Evolutionary conservation across 2,797 vertebrate species (phyloP).

Genomic region (Oreonectes daqikongensis): DNA sequence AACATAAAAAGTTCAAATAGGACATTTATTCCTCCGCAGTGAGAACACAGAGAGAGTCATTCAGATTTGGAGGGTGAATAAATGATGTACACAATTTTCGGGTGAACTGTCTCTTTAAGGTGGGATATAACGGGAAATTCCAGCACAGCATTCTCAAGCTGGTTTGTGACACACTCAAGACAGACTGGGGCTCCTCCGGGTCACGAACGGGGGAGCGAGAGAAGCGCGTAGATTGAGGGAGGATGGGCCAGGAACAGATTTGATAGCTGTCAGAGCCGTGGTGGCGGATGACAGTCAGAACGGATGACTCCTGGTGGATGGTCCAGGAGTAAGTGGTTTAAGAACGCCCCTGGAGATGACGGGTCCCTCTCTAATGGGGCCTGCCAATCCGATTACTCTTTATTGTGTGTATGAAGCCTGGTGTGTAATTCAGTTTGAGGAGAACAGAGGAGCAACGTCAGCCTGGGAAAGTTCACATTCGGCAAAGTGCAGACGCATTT

Average conservation of each 20-base stretch:
- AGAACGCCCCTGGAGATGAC: conserved; percentile 72
- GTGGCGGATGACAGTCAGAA: conserved; percentile 63
- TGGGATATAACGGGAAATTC: not conserved
- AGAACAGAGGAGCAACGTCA: conserved; percentile 73
- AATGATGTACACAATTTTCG: not conserved
- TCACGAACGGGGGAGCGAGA: conserved; percentile 4
- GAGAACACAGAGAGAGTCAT: too few species aligned
- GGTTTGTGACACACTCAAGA: conserved; percentile 27
- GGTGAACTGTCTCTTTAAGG: not conserved
- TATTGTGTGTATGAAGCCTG: conserved; percentile 79
- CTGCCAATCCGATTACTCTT: conserved; percentile 75
- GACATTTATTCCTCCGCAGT: too few species aligned
- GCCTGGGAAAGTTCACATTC: conserved; percentile 77
- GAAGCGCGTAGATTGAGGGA: conserved; percentile 15
- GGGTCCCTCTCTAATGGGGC: conserved; percentile 73
- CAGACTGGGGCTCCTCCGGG: conserved; percentile 27
- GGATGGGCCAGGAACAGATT: conserved; percentile 54
- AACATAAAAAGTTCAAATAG: too few species aligned
- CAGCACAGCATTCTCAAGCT: conserved; percentile 8
- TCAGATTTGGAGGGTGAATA: not conserved
- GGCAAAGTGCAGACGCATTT: conserved; percentile 71
- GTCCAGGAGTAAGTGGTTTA: conserved; percentile 76
- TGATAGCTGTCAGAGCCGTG: conserved; percentile 60
- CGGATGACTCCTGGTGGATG: conserved; percentile 65
- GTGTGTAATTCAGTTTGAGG: conserved; percentile 79